Conservation (phyloP, 2,888 invertebrate species). For the Pachliopta kotzebuea region DNA sequence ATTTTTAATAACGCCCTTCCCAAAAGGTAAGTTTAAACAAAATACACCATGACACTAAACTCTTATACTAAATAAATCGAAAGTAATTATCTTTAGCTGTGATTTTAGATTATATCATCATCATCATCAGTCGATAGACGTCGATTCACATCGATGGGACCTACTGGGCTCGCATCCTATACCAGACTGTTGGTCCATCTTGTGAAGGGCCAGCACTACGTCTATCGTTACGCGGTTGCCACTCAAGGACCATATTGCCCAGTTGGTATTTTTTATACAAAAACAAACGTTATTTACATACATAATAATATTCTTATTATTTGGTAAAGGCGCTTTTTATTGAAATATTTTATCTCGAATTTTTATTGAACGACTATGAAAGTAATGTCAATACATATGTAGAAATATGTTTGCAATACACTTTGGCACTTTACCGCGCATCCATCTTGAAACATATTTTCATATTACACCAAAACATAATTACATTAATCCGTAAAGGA, state of each 20-base stretch:
- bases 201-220: no score
- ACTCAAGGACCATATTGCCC: neutral
- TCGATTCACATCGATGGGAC: no score
- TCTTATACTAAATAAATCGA: neutral
- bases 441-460: constrained; percentile 30
- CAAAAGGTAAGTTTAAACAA: no score
- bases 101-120: no score
- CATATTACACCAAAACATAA: constrained; percentile 21
- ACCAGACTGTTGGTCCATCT: no score
- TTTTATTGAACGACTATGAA: constrained; percentile 16
- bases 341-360: no score
- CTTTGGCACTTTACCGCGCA: constrained; percentile 27
- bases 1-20: no score
- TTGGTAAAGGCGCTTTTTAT: constrained; percentile 77
- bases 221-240: no score
- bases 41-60: neutral
- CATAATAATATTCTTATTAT: constrained; percentile 53
- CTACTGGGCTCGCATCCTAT: no score
- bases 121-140: no score
- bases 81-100: neutral
- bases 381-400: constrained; percentile 32
- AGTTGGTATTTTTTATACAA: constrained; percentile 54
- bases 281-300: constrained; percentile 72
- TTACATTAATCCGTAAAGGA: constrained; percentile 35
- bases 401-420: constrained; percentile 8